These are phyloP conservation scores for Celastrina argiolus DNA, from an alignment of 2,888 invertebrate genomes.

Conservation along the genomic window DNA sequence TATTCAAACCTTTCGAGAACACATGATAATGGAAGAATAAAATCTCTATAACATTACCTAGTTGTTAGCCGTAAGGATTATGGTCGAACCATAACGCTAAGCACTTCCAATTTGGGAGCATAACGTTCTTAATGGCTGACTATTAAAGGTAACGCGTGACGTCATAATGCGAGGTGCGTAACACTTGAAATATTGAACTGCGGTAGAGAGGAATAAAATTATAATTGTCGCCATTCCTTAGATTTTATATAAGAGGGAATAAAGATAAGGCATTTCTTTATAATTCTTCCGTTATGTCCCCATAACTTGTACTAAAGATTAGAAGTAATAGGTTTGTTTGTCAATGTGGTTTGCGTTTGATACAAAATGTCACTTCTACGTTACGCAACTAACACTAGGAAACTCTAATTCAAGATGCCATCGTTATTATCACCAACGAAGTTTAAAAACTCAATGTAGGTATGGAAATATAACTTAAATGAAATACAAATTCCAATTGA, in stretches of 20 bases:
- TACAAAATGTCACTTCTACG: too few relatives aligned
- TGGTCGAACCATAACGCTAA: constrained; percentile 3
- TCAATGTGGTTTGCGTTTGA: too few relatives aligned
- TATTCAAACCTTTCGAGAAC: not conserved
- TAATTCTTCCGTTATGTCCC: not conserved
- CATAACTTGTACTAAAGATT: not conserved
- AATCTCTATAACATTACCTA: constrained; percentile 1
- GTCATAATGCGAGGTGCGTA: not conserved
- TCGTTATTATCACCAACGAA: too few relatives aligned
- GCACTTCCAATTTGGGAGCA: constrained; percentile 10
- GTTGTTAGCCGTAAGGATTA: not conserved
- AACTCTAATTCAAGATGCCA: too few relatives aligned
- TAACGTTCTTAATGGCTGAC: constrained; percentile 16
- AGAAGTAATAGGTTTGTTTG: too few relatives aligned
- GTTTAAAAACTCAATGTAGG: too few relatives aligned
- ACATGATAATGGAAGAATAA: not conserved
- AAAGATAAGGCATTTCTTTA: constrained; percentile 10
- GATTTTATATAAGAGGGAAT: not conserved
- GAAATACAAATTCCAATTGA: too few relatives aligned
- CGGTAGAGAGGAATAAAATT: not conserved
- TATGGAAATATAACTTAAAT: too few relatives aligned
- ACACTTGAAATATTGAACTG: constrained; percentile 5
- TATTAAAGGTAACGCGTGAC: constrained; percentile 10
- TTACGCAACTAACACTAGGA: not conserved
- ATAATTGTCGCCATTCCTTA: not conserved